These are phyloP conservation scores for Xanthia togata DNA, from an alignment of 2,888 invertebrate species.

Conservation along the genomic window DNA sequence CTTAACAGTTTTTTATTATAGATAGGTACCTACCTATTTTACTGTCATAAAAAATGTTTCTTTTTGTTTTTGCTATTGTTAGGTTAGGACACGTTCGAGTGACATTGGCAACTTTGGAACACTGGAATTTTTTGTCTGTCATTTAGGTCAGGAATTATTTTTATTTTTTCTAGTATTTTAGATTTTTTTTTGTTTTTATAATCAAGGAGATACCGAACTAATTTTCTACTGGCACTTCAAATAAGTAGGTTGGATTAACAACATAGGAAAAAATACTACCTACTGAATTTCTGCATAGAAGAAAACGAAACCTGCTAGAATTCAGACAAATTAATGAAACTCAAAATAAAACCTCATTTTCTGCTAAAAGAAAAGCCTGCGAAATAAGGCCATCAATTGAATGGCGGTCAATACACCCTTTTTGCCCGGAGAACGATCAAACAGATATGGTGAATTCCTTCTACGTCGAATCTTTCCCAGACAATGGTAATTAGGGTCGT, in stretches of 20 bases:
- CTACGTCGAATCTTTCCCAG: conserved; percentile 51
- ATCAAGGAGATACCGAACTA: background rate
- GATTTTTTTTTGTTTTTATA: background rate
- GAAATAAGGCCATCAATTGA: conserved; percentile 8
- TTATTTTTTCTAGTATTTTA: background rate
- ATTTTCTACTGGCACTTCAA: background rate
- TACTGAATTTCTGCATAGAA: conserved; percentile 1
- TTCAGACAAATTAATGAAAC: background rate
- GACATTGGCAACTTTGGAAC: conserved; percentile 5
- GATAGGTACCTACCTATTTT: no score
- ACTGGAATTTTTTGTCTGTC: background rate
- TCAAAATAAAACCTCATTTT: background rate
- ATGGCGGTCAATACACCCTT: conserved; percentile 19
- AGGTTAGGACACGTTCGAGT: background rate
- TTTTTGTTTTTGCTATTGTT: background rate
- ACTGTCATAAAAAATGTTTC: background rate
- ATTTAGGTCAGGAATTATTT: background rate
- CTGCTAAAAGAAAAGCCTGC: background rate
- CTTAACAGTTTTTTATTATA: conserved; percentile 19
- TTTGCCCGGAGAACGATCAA: conserved; percentile 23
- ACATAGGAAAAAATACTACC: no score
- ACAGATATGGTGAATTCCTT: conserved; percentile 51
- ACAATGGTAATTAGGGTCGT: conserved; percentile 53
- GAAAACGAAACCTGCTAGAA: background rate
- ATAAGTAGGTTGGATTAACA: background rate